phyloP scores from a whole-genome alignment of 2,113 vertebrate genomes.

The Pomatorhinus ruficollis region DNA sequence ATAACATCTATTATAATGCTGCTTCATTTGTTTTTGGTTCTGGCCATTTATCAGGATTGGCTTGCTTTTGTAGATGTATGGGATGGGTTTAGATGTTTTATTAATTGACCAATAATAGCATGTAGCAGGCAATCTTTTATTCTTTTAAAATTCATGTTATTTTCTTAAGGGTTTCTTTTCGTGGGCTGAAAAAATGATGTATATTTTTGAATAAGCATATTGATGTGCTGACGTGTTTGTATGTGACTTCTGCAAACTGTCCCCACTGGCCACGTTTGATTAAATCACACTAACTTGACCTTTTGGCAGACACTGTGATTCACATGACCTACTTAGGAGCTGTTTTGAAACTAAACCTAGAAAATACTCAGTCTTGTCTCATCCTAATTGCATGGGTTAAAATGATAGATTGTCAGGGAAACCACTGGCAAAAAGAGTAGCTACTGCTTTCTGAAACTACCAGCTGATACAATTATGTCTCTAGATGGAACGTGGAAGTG shows the following conservation, averaged over 20 bases:
- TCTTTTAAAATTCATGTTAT: not conserved
- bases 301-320: not conserved
- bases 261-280: not conserved
- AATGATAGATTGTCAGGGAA: not conserved
- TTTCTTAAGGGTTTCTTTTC: not conserved
- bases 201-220: not conserved
- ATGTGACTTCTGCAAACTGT: not conserved
- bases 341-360: constrained; percentile 16
- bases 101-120: not conserved
- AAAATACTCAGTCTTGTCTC: not conserved
- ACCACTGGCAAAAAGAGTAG: not conserved
- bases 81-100: not conserved
- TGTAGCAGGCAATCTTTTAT: not conserved
- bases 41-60: not conserved
- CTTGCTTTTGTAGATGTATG: not conserved
- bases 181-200: not conserved
- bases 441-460: not conserved
- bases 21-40: not conserved
- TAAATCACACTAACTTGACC: not conserved
- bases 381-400: not conserved
- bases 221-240: not conserved
- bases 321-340: constrained; percentile 1
- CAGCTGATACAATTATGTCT: not conserved
- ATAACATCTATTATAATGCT: not conserved
- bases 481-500: not conserved